phyloP scores from a whole-genome alignment of 2,797 vertebrate genomes.

The Diplodus puntazzo region DNA sequence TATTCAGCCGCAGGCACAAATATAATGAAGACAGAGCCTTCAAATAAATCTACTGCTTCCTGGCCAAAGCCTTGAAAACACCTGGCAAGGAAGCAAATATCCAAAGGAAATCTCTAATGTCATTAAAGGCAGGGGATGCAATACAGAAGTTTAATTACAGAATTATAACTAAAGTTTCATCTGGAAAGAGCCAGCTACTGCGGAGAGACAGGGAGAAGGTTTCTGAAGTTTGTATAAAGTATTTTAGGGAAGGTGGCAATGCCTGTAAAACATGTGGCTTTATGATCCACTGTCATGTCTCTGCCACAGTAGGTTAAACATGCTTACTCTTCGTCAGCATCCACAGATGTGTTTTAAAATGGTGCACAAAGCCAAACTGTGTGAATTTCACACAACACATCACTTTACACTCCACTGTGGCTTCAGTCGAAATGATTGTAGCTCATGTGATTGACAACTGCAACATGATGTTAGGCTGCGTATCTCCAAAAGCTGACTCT shows the following conservation, averaged over 20 bases:
- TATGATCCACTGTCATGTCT: no score
- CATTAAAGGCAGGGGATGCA: not conserved
- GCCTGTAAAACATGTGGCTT: no score
- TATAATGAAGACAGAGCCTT: slow-evolving; percentile 18
- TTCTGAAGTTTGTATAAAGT: not conserved
- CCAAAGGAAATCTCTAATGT: not conserved
- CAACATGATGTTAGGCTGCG: no score
- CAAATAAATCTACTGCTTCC: slow-evolving; percentile 17
- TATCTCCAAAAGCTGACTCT: no score
- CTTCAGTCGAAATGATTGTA: no score
- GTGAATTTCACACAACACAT: no score
- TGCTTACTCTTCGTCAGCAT: no score
- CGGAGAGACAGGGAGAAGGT: not conserved
- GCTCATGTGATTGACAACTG: no score
- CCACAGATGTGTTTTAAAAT: no score
- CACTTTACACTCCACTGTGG: no score
- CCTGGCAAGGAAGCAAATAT: not conserved
- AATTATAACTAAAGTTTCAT: not conserved
- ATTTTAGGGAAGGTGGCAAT: not conserved
- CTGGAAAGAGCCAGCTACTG: not conserved
- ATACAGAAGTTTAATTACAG: not conserved
- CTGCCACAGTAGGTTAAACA: no score
- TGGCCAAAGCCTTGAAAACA: slow-evolving; percentile 1
- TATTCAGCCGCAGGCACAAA: not conserved
- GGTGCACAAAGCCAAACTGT: no score